Evolutionary conservation across 1,140 invertebrate genomes (phyloP).

Genomic region (Trichonephila inaurata): DNA sequence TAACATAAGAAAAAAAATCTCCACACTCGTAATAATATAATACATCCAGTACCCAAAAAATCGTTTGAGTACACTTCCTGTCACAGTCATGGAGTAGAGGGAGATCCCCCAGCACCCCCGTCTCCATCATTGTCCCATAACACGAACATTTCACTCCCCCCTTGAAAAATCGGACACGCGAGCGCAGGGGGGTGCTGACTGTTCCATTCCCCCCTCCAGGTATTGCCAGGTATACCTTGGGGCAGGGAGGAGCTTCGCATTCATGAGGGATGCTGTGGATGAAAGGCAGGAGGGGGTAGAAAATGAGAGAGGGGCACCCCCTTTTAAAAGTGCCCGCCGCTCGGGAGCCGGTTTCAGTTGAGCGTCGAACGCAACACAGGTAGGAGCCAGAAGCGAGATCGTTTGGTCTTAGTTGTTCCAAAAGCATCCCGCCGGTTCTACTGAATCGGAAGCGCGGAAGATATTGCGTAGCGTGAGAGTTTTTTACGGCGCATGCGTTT

Average conservation of each 20-base stretch:
- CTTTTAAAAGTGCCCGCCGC: slow-evolving; percentile 40
- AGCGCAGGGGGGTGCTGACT: slow-evolving; percentile 34
- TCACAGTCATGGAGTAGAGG: slow-evolving; percentile 53
- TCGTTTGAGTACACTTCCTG: slow-evolving; percentile 75
- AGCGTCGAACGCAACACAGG: background rate
- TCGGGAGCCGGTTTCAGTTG: slow-evolving; percentile 68
- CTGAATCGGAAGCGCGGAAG: background rate
- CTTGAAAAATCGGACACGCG: slow-evolving; percentile 73
- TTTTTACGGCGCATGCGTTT: too few species aligned
- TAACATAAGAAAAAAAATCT: slow-evolving; percentile 30
- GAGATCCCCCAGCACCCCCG: slow-evolving; percentile 16
- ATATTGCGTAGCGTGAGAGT: background rate
- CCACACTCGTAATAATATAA: slow-evolving; percentile 53
- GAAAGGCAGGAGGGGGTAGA: background rate
- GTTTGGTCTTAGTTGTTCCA: background rate
- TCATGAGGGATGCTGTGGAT: slow-evolving; percentile 58
- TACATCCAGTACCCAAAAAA: slow-evolving; percentile 66
- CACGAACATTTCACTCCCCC: slow-evolving; percentile 63
- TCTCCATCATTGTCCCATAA: slow-evolving; percentile 66
- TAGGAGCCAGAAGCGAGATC: background rate
- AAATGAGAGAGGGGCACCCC: background rate
- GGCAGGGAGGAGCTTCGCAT: slow-evolving; percentile 65
- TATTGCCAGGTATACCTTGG: slow-evolving; percentile 44
- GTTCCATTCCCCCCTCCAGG: slow-evolving; percentile 13
- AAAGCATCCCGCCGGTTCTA: background rate